phyloP scores from a whole-genome alignment of 2,888 invertebrate genomes.

The Morpho helenor region DNA sequence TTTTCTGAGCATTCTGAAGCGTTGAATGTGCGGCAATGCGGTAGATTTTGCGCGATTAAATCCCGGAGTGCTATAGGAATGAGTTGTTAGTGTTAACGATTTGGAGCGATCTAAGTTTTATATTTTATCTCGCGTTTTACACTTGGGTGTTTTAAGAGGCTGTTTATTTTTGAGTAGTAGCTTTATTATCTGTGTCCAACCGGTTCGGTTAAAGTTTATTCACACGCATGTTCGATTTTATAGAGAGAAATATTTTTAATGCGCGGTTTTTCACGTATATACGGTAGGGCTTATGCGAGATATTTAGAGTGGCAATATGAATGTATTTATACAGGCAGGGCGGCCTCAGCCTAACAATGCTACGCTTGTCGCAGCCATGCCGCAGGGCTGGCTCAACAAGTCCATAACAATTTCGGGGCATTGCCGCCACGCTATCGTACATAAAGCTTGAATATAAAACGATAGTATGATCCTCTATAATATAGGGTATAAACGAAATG shows the following conservation, averaged over 20 bases:
- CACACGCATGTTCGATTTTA: conserved; percentile 8
- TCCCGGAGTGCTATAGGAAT: conserved; percentile 66
- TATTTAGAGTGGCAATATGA: conserved; percentile 78
- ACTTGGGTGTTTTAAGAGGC: conserved; percentile 13
- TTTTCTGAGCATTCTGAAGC: conserved; percentile 74
- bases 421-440: conserved; percentile 3
- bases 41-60: conserved; percentile 72
- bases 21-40: conserved; percentile 57
- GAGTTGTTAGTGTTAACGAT: conserved; percentile 74
- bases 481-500: not conserved
- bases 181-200: conserved; percentile 40
- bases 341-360: conserved; percentile 75
- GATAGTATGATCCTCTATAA: conserved; percentile 10
- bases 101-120: conserved; percentile 39
- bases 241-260: conserved; percentile 4
- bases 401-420: conserved; percentile 18
- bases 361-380: conserved; percentile 70
- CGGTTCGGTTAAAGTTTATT: conserved; percentile 30
- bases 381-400: conserved; percentile 51
- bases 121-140: conserved; percentile 16
- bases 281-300: conserved; percentile 29
- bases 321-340: conserved; percentile 78
- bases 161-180: conserved; percentile 14
- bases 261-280: not conserved
- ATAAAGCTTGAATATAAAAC: conserved; percentile 14